Base-by-base conservation (phyloP, 2,113 vertebrate genomes). In the Tupaia chinensis region DNA sequence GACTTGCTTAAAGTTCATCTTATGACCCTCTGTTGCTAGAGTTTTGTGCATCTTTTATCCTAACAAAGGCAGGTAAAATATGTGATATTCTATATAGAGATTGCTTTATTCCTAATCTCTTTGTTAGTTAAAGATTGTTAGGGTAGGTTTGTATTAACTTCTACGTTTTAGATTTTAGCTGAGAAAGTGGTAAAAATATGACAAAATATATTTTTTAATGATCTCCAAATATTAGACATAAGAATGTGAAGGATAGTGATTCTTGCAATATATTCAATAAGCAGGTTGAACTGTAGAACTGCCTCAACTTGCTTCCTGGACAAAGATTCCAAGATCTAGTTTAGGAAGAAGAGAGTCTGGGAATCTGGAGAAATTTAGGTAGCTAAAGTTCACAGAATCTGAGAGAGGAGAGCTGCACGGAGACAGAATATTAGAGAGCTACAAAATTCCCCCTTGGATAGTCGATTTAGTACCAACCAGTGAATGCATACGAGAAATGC, bases 111-210 rank as follows among this genome's bases (percentile, higher is more conserved):
- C 54, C 7, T 87, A 73, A 19, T 29, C 9, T 87, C 23, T 56
- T 78, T 22, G 4, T 20, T 87, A 58, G 17, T 23, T 69, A 86
- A 80, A 88, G 13, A 94, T 44, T 8, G 60, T 70, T 77, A 72
- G 23, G 9, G 23, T 61, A 61, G 17, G 17, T 34, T 61, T 68
- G 32, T 15, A 3, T 44, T 25, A 86, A 53, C 0, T 10, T 63
- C 76, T 76, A 76, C 32, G 78, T 95, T 76, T 87, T 89, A 70
- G 9, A 70, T 89, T 9, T 76, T 54, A 60, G n/a, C 14, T n/a
- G 4, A 93, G 25, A 7, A 84, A 17, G 53, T 87, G 2, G 13
- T 68, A 76, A 74, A 65, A 68, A 68, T 23, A 60, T 54, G 8
- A 60, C 0, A 86, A 68, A 58, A 87, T 25, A 53, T 14, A 17